Evolutionary conservation across 2,888 invertebrate genomes (phyloP).

Genomic region (Leptopilina syphax): DNA sequence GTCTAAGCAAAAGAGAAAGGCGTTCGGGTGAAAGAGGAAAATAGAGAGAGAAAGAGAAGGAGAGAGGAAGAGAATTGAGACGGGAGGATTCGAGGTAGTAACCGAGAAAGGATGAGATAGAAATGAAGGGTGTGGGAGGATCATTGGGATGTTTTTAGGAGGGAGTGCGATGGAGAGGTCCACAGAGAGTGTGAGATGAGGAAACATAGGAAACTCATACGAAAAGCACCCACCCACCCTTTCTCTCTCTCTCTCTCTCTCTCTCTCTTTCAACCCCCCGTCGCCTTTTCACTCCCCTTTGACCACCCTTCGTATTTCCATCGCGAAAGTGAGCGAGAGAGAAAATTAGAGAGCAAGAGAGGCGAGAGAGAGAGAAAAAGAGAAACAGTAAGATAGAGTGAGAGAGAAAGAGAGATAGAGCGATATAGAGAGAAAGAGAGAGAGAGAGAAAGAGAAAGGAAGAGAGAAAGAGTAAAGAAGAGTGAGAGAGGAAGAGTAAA

Average conservation of each 20-base stretch:
- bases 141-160: conserved; percentile 28
- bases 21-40: conserved; percentile 35
- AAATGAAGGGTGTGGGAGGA: conserved; percentile 47
- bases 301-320: conserved; percentile 62
- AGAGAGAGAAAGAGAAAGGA: conserved; percentile 40
- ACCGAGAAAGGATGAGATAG: neutral
- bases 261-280: conserved; percentile 42
- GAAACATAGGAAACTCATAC: conserved; percentile 65
- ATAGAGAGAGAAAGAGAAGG: no score
- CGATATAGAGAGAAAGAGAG: conserved; percentile 41
- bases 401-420: conserved; percentile 41
- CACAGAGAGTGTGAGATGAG: conserved; percentile 46
- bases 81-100: no score
- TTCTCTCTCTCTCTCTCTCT: conserved; percentile 17
- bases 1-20: conserved; percentile 69
- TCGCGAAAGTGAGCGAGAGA: conserved; percentile 55
- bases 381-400: conserved; percentile 40
- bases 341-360: conserved; percentile 39
- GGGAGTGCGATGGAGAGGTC: conserved; percentile 37
- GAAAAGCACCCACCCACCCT: conserved; percentile 53
- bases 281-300: conserved; percentile 57
- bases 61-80: no score
- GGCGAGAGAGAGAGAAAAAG: no score
- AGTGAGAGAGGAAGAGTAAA: conserved; percentile 47
- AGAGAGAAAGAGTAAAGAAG: conserved; percentile 40